Conservation (phyloP, 2,113 vertebrate species). For the Strigops habroptila region DNA sequence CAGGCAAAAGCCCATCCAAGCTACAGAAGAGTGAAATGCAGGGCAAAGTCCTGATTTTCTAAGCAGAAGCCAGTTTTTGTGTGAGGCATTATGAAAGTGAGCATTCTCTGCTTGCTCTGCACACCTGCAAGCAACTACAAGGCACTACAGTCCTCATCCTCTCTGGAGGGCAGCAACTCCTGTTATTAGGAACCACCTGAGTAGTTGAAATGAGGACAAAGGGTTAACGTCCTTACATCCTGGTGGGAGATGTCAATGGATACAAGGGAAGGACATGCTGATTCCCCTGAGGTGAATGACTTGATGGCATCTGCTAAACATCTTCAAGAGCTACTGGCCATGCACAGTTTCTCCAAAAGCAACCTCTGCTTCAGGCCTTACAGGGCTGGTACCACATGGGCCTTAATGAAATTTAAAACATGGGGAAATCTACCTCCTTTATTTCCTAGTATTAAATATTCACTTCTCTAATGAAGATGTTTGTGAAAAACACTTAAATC, state of each 20-base stretch:
- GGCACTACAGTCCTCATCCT: neutral
- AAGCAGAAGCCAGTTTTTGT: neutral
- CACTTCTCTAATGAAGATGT: neutral
- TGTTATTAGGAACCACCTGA: neutral
- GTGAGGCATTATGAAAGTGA: neutral
- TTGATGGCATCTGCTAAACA: neutral
- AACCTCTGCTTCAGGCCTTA: neutral
- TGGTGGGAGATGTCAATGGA: neutral
- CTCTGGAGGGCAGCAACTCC: fast-evolving
- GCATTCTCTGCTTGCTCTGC: neutral
- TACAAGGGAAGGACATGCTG: neutral
- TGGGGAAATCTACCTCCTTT: neutral
- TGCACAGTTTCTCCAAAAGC: neutral
- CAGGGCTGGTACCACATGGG: neutral
- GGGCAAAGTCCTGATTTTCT: neutral
- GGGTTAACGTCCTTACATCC: neutral
- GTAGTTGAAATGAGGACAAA: neutral
- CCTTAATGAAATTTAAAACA: neutral
- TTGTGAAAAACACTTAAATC: neutral
- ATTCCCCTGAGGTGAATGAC: neutral
- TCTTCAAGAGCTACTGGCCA: neutral
- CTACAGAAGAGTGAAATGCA: neutral
- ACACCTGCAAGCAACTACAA: neutral
- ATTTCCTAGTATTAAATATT: neutral
- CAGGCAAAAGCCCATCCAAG: neutral